phyloP scores from a whole-genome alignment of 2,797 vertebrate species.

The Heteromormyrus szaboi region DNA sequence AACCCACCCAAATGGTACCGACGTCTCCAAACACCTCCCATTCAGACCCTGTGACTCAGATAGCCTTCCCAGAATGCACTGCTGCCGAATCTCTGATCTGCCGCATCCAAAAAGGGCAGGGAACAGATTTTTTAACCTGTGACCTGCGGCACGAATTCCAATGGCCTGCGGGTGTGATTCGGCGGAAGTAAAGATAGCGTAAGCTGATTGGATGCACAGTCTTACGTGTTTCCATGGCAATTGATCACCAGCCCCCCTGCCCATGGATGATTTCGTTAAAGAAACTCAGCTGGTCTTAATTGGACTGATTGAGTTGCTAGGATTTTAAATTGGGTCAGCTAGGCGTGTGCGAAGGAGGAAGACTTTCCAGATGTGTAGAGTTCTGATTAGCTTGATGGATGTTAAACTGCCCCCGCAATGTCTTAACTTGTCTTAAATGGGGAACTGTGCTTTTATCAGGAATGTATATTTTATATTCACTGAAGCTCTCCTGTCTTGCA shows the following conservation, averaged over 20 bases:
- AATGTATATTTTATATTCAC: not conserved
- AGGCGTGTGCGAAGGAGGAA: not conserved
- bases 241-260: not conserved
- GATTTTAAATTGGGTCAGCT: not conserved
- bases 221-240: not conserved
- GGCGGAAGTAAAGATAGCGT: not conserved
- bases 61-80: not conserved
- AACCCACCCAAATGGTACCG: not conserved
- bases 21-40: not conserved
- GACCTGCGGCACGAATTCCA: not conserved
- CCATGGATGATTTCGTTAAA: not conserved
- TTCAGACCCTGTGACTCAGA: not conserved
- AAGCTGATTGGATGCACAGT: not conserved
- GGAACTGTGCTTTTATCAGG: not conserved
- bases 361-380: not conserved
- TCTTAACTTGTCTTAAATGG: not conserved
- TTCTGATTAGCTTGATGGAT: not conserved
- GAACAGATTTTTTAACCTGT: not conserved
- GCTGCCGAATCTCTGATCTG: no score
- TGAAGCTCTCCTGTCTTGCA: not conserved
- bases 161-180: not conserved
- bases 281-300: not conserved
- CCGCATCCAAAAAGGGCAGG: not conserved
- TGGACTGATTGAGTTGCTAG: not conserved
- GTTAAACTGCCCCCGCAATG: not conserved